phyloP scores from a whole-genome alignment of 2,113 vertebrate genomes.

The Elaphurus davidianus region DNA sequence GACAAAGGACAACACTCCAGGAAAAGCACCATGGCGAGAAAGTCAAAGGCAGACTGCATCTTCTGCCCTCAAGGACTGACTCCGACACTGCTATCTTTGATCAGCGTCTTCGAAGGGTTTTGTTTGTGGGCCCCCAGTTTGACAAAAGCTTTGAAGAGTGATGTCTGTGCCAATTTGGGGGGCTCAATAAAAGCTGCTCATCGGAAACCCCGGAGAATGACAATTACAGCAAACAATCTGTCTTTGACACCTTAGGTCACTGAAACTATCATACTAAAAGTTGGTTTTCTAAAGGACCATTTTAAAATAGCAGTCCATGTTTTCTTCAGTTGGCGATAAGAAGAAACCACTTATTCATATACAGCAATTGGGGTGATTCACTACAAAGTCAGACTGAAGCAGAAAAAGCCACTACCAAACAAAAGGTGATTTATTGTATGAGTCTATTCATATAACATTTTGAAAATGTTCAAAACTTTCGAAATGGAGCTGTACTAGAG shows the following conservation, averaged over 20 bases:
- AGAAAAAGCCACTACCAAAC: background rate
- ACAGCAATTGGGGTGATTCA: background rate
- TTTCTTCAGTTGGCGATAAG: background rate
- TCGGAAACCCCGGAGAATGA: slow-evolving; percentile 45
- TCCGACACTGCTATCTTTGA: slow-evolving; percentile 43
- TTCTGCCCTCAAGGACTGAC: background rate
- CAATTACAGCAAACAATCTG: slow-evolving; percentile 8
- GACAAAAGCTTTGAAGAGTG: slow-evolving; percentile 46
- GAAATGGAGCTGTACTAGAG: background rate
- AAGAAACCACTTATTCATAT: background rate
- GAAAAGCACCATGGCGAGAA: slow-evolving; percentile 41
- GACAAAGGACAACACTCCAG: slow-evolving; percentile 69
- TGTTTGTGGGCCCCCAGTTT: background rate
- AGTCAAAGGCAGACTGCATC: slow-evolving; percentile 48
- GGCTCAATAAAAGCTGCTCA: background rate
- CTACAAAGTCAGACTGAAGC: background rate
- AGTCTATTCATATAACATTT: background rate
- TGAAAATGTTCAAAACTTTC: background rate
- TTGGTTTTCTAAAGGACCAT: background rate
- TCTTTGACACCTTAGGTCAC: background rate
- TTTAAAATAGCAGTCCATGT: background rate
- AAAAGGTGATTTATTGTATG: background rate
- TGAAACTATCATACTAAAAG: background rate
- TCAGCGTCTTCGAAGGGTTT: slow-evolving; percentile 12
- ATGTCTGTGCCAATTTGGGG: background rate